Conservation (phyloP, 2,888 invertebrate genomes). For the Mesorhabditis spiculigera region DNA sequence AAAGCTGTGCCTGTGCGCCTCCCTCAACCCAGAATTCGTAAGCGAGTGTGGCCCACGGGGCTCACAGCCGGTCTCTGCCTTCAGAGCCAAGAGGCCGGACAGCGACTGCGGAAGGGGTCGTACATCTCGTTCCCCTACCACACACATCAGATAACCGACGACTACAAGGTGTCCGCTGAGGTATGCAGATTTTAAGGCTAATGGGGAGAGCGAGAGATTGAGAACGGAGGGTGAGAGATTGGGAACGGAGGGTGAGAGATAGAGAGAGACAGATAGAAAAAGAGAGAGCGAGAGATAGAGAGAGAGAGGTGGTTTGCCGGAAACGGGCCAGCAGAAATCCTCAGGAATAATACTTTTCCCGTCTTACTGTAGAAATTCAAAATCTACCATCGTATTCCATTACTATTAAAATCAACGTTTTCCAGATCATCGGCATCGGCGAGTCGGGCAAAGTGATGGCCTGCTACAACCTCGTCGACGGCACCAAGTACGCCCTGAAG, state of each 20-base stretch:
- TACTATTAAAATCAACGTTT: no score
- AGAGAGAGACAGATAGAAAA: no score
- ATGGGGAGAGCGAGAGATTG: neutral
- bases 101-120: slow-evolving; percentile 25
- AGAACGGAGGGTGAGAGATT: no score
- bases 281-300: neutral
- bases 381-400: no score
- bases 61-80: neutral
- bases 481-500: slow-evolving; percentile 84
- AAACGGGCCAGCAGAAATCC: no score
- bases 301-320: no score
- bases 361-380: no score
- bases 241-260: no score
- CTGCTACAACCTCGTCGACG: slow-evolving; percentile 76
- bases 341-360: no score
- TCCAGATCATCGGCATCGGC: slow-evolving; percentile 88
- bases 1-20: slow-evolving; percentile 48
- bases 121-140: slow-evolving; percentile 45
- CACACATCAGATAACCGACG: slow-evolving; percentile 51
- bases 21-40: slow-evolving; percentile 31
- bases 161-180: slow-evolving; percentile 53
- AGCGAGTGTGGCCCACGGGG: neutral
- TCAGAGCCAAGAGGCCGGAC: slow-evolving; percentile 38
- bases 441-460: slow-evolving; percentile 98
- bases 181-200: slow-evolving; percentile 15